Percentiles rank a stretch among this genome's conserved stretches.
Evolutionary conservation across 2,797 vertebrate species (phyloP).

Genomic region (Gallinago stenura): DNA sequence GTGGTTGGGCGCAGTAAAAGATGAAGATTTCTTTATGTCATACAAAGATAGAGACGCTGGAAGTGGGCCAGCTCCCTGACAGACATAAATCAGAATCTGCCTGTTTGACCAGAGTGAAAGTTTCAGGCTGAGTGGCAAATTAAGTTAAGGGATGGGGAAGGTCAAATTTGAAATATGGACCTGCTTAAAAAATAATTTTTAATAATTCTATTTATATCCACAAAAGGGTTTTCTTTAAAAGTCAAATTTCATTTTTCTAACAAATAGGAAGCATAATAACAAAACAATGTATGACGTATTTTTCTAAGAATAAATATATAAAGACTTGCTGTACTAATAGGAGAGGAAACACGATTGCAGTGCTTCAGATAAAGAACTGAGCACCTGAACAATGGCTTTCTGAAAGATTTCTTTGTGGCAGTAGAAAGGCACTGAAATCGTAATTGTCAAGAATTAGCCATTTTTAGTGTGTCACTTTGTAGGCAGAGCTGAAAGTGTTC

Average conservation of each 20-base stretch:
- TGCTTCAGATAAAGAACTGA: background rate
- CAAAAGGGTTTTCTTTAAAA: background rate
- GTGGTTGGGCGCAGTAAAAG: background rate
- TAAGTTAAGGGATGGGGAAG: background rate
- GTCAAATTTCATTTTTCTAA: conserved; percentile 8
- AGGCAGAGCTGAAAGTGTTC: background rate
- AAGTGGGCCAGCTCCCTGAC: background rate
- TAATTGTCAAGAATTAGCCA: background rate
- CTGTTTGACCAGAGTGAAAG: background rate
- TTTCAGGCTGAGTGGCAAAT: background rate
- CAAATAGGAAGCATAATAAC: background rate
- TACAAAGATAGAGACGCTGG: background rate
- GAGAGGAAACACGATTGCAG: background rate
- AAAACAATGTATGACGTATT: background rate
- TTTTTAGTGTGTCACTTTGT: background rate
- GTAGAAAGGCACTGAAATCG: background rate
- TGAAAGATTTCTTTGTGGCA: background rate
- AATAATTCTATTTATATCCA: background rate
- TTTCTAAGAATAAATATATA: background rate
- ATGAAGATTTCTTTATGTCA: background rate
- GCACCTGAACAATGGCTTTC: background rate
- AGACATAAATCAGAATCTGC: background rate
- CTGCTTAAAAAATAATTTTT: background rate
- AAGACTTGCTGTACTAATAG: background rate
- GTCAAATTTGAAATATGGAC: background rate